Evolutionary conservation across 2,797 vertebrate species (phyloP).

Genomic region (Pelodytes ibericus): DNA sequence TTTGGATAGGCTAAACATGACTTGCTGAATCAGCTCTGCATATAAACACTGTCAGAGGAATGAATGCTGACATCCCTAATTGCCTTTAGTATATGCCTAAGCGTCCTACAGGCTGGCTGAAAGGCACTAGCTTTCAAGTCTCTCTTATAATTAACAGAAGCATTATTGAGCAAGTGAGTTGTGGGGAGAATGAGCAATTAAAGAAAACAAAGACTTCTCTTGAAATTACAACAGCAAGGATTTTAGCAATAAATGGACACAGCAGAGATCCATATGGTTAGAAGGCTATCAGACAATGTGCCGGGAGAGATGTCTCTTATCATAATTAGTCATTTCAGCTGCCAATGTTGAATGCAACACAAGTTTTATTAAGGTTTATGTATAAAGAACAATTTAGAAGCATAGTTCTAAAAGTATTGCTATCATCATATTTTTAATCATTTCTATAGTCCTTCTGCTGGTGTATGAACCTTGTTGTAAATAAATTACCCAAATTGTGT

Average conservation of each 20-base stretch:
- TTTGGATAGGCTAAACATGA: conserved; percentile 15
- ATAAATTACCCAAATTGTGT: too few relatives aligned
- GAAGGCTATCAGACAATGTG: neutral
- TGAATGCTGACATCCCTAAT: conserved; percentile 17
- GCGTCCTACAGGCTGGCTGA: conserved; percentile 40
- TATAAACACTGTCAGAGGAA: neutral
- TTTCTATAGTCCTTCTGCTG: too few relatives aligned
- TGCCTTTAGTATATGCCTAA: conserved; percentile 45
- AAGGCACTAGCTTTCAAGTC: conserved; percentile 32
- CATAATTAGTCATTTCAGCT: conserved; percentile 3
- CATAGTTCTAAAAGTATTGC: too few relatives aligned
- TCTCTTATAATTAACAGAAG: conserved; percentile 51
- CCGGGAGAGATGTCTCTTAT: conserved; percentile 14
- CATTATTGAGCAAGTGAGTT: conserved; percentile 38
- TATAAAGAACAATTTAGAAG: too few relatives aligned
- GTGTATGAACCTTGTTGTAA: too few relatives aligned
- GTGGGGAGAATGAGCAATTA: conserved; percentile 42
- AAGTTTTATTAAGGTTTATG: too few relatives aligned
- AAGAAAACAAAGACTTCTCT: conserved; percentile 32
- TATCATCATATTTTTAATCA: too few relatives aligned
- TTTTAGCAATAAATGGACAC: conserved; percentile 3
- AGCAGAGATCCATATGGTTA: neutral
- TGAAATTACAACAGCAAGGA: conserved; percentile 11
- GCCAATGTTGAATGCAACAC: conserved; percentile 3
- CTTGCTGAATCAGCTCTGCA: conserved; percentile 43